phyloP scores from a whole-genome alignment of 1,140 invertebrate species.

The Drosophila tropicalis region DNA sequence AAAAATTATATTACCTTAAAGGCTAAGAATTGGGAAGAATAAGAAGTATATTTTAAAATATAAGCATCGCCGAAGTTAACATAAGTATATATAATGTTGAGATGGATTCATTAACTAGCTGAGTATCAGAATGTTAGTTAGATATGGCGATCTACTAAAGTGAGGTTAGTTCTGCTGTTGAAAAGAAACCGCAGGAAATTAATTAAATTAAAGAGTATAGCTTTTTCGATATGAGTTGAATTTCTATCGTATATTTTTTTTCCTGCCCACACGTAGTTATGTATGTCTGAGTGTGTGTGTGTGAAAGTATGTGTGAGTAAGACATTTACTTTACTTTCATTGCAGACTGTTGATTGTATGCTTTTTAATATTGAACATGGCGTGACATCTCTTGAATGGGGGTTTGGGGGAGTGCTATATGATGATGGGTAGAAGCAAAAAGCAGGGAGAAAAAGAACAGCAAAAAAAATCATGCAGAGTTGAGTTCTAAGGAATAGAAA shows the following conservation, averaged over 20 bases:
- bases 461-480: too few relatives aligned
- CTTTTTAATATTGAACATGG: conserved; percentile 55
- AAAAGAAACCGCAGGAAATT: too few relatives aligned
- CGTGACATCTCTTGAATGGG: conserved; percentile 30
- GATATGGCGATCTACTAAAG: too few relatives aligned
- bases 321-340: conserved; percentile 79
- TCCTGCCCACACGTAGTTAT: conserved; percentile 11
- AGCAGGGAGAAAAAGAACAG: background rate
- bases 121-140: too few relatives aligned
- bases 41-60: too few relatives aligned
- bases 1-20: too few relatives aligned
- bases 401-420: background rate
- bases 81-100: too few relatives aligned
- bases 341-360: conserved; percentile 75
- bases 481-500: too few relatives aligned
- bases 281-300: conserved; percentile 12
- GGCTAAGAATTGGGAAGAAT: too few relatives aligned
- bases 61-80: too few relatives aligned
- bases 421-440: conserved; percentile 3
- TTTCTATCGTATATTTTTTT: background rate
- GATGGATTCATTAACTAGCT: too few relatives aligned
- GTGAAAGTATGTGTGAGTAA: conserved; percentile 57
- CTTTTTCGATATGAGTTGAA: background rate
- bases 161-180: too few relatives aligned
- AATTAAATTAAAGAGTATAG: background rate